Percentiles rank a stretch among this genome's conserved stretches.
Evolutionary conservation across 2,888 invertebrate genomes (phyloP).

Genomic region (Zygogramma bicolorata): DNA sequence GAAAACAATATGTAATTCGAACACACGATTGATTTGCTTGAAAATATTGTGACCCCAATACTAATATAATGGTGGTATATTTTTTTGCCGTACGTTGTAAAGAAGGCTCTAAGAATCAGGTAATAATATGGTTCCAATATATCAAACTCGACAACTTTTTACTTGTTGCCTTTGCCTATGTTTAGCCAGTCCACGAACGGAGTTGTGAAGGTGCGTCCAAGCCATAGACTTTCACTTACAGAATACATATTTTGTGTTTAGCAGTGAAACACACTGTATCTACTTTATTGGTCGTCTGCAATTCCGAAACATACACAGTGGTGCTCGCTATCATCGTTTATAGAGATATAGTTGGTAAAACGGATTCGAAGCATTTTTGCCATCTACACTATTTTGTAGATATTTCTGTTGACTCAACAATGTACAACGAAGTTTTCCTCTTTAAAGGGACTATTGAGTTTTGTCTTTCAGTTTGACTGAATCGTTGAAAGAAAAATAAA

Average conservation of each 20-base stretch:
- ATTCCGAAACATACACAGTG: slow-evolving; percentile 28
- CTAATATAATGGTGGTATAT: slow-evolving; percentile 66
- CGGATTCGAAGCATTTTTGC: no score
- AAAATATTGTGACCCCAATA: slow-evolving; percentile 44
- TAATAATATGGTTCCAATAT: slow-evolving; percentile 59
- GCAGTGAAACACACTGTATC: slow-evolving; percentile 41
- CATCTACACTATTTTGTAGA: no score
- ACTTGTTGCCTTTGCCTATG: slow-evolving; percentile 61
- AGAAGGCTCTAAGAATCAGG: slow-evolving; percentile 63
- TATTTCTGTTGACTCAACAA: no score
- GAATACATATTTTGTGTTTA: slow-evolving; percentile 30
- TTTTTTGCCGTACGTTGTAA: slow-evolving; percentile 65
- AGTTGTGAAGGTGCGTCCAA: slow-evolving; percentile 65
- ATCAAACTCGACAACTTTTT: slow-evolving; percentile 44
- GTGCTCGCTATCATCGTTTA: background rate
- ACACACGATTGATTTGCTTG: background rate
- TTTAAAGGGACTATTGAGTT: no score
- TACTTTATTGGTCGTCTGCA: slow-evolving; percentile 24
- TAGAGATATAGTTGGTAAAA: no score
- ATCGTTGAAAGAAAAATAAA: no score
- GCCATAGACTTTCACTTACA: slow-evolving; percentile 51
- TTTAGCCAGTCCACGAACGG: slow-evolving; percentile 62
- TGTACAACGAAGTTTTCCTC: no score
- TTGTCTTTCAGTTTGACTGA: no score
- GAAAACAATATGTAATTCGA: slow-evolving; percentile 4